Base-by-base conservation (phyloP, 2,888 invertebrate species). In the Stenichneumon culpator region DNA sequence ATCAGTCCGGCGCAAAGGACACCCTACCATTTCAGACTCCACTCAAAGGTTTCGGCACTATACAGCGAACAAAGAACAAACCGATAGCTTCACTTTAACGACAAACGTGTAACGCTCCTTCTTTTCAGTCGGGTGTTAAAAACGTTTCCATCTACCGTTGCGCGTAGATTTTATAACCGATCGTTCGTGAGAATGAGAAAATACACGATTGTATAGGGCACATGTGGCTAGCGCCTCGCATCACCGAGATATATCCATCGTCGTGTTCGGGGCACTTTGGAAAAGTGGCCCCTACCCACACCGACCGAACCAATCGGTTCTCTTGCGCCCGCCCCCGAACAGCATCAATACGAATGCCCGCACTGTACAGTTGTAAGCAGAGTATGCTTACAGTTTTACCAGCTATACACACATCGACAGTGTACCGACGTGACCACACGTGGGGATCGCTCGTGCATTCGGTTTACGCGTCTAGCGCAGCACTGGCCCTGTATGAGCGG, bases 391-490 rank as follows among this genome's bases (percentile, higher is more conserved):
- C 60, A 25, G 69, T 47, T 44, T 28, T 9, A 44, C 22, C 28
- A 5, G 28, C 63, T 19, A n/a, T 65, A 4, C 32, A 65, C 22
- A 65, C 28, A 44, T 25, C 11, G 57, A 25, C 28, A 44, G 22
- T 32, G 65, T 19, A 57, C 22, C 25, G 11, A 22, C 14, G 19
- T 25, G 57, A 25, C 25, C 22, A 57, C 16, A 57, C 22, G 57
- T 16, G 28, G 16, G 2, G 63, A 63, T 19, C 28, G n/a, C 36
- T 28, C 50, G 50, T 65, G 50, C 50, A 65, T 75, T 75, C 65
- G 65, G 22, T 47, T 50, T 65, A 65, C 65, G 63, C 65, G 22
- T 65, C 75, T 32, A 65, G 65, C 32, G 32, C 63, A 50, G 36
- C 65, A 52, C 32, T 52, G 47, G 78, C 67, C 36, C 39, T 28